Evolutionary conservation across 1,140 invertebrate genomes (phyloP).

Genomic region (Ceratina calcarata): DNA sequence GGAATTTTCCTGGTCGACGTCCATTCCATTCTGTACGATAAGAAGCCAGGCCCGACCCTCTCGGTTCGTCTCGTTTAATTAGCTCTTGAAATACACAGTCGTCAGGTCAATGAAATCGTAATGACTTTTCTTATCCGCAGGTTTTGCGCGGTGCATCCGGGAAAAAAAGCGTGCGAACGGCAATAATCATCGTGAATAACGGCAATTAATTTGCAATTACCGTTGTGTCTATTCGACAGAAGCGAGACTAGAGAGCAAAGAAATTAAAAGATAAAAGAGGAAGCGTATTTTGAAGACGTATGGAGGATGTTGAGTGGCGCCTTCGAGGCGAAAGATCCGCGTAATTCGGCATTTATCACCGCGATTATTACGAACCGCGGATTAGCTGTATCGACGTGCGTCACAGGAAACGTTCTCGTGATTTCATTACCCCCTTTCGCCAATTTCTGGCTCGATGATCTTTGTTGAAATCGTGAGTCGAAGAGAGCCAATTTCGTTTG

Average conservation of each 20-base stretch:
- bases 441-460: background rate
- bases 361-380: slow-evolving; percentile 2
- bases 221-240: background rate
- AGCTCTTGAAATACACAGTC: background rate
- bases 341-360: slow-evolving; percentile 54
- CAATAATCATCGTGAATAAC: background rate
- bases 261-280: background rate
- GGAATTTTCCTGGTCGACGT: background rate
- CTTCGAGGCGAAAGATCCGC: slow-evolving; percentile 38
- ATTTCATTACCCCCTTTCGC: background rate
- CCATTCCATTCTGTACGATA: background rate
- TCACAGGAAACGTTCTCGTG: background rate
- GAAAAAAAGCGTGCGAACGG: background rate
- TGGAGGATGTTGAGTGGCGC: slow-evolving; percentile 30
- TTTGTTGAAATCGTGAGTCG: background rate
- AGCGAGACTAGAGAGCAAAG: background rate
- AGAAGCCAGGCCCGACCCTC: background rate
- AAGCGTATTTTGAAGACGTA: background rate
- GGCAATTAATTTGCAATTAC: slow-evolving; percentile 17
- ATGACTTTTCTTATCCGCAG: background rate
- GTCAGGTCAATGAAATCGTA: slow-evolving; percentile 18
- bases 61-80: background rate
- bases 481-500: background rate
- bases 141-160: too few relatives aligned
- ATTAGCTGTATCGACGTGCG: background rate